Base-by-base conservation (phyloP, 2,113 vertebrate genomes). In the Falco punctatus region DNA sequence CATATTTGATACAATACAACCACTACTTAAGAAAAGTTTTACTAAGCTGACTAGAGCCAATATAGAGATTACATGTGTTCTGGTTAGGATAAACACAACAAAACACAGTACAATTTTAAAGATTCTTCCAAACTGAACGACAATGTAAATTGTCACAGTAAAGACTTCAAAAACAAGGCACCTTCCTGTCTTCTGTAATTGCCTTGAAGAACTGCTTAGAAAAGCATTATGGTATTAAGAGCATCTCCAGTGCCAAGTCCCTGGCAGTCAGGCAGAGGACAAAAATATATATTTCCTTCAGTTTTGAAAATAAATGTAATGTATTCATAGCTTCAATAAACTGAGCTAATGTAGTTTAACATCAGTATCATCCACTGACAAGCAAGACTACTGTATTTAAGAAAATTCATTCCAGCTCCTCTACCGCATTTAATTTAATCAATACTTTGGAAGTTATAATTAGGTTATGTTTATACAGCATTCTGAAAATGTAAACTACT, bases 401-500 rank as follows among this genome's bases (percentile, higher is more conserved):
- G 48, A 81, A 90, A 89, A 91, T 69, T 72, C 27, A 90, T 77
- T 88, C 62, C 32, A 79, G 49, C 40, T 62, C 59, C 44, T 88
- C 55, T 16, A 73, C 46, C 10, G 82, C 38, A 74, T 30, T 94
- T 92, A 95, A 86, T 74, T 93, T 86, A 88, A 94, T 92, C 71
- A 89, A 66, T 70, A 93, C 69, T 87, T 83, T 61, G 58, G 54
- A 94, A 90, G 71, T 23, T 90, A 62, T 51, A 97, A 97, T 96
- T 94, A 93, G 51, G 81, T 93, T 57, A 70, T 91, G 74, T 96
- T 96, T 96, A 95, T 75, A 93, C 44, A 96, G 90, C 90, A 94
- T 40, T 73, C 55, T 61, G 81, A 95, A 90, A 38, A 92, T 66
- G 79, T 70, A 88, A 96, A 94, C 88, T 80, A 40, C 74, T 86